phyloP scores from a whole-genome alignment of 2,113 vertebrate species.

The Cyphomyrus plagiostoma region DNA sequence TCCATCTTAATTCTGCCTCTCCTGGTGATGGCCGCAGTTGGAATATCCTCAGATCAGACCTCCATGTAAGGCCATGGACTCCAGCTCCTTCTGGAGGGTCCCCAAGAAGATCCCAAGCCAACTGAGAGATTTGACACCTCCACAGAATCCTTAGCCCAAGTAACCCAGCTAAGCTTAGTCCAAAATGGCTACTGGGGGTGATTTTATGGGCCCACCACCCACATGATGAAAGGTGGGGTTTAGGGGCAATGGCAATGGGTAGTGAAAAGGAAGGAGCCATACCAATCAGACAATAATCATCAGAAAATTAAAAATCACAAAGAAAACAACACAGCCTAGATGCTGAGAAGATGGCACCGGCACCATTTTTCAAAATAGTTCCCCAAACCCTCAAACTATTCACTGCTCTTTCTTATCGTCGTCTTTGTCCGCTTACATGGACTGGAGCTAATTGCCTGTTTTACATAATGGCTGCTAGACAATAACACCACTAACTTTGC shows the following conservation, averaged over 20 bases:
- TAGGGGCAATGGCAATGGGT: neutral
- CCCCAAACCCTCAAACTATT: neutral
- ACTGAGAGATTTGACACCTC: neutral
- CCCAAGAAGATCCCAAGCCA: neutral
- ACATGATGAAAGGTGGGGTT: neutral
- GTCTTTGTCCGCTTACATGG: neutral
- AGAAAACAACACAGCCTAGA: neutral
- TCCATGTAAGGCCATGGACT: neutral
- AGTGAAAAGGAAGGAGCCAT: neutral
- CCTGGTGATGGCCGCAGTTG: neutral
- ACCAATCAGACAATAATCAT: neutral
- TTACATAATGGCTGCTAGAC: constrained; percentile 9
- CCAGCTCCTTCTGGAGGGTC: neutral
- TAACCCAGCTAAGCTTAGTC: neutral
- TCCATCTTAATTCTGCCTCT: neutral
- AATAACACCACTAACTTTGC: neutral
- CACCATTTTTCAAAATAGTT: neutral
- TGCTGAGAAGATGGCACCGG: neutral
- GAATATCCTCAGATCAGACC: neutral
- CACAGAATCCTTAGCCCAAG: neutral
- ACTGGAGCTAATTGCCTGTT: neutral
- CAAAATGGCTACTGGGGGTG: neutral
- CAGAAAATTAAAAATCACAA: neutral
- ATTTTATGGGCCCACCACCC: neutral
- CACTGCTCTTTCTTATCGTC: neutral